phyloP scores from a whole-genome alignment of 2,797 vertebrate species.

The Betta splendens region DNA sequence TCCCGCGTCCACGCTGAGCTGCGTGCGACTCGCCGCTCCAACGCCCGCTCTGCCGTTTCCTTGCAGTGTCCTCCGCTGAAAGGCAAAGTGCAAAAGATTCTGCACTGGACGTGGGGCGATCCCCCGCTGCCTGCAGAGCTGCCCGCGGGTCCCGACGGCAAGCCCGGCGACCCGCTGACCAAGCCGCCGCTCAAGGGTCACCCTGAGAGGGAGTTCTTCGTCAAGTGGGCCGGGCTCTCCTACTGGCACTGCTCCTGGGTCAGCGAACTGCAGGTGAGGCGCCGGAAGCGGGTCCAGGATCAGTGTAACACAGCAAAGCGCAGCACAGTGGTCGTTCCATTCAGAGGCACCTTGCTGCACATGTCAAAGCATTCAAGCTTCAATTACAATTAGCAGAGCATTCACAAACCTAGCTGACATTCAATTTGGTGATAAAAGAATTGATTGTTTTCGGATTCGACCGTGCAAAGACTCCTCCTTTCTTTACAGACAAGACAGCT shows the following conservation, averaged over 20 bases:
- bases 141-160: conserved; percentile 62
- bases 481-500: neutral
- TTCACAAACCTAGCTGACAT: conserved; percentile 1
- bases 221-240: conserved; percentile 95
- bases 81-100: conserved; percentile 95
- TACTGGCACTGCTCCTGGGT: conserved; percentile 99
- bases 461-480: neutral
- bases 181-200: conserved; percentile 89
- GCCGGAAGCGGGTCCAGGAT: conserved; percentile 10
- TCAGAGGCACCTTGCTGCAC: conserved; percentile 6
- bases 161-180: conserved; percentile 72
- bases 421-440: conserved; percentile 21
- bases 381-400: conserved; percentile 1
- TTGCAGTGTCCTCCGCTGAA: conserved; percentile 93
- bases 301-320: conserved; percentile 17
- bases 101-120: conserved; percentile 96
- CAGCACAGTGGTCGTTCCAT: neutral
- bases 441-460: conserved; percentile 12
- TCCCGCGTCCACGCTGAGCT: neutral
- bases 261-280: conserved; percentile 95
- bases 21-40: neutral
- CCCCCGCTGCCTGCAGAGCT: conserved; percentile 81
- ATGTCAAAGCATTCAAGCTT: neutral
- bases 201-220: conserved; percentile 95
- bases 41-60: neutral